phyloP scores from a whole-genome alignment of 2,113 vertebrate genomes.

The Onychorhynchus coronatus region DNA sequence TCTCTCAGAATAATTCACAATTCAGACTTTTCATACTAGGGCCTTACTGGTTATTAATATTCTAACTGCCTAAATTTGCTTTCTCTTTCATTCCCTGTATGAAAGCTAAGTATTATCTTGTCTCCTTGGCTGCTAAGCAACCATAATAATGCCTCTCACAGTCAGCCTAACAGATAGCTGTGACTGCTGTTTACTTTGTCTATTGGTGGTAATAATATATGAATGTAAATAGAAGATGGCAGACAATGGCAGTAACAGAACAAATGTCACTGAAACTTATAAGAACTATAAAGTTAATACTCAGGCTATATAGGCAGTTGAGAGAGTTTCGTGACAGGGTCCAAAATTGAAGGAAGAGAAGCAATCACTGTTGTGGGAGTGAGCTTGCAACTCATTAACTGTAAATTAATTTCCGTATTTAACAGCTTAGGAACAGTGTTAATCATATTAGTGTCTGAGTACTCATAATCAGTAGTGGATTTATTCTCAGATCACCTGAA shows the following conservation, averaged over 20 bases:
- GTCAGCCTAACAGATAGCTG: background rate
- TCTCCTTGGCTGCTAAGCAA: slow-evolving; percentile 7
- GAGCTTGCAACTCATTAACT: background rate
- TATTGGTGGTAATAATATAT: background rate
- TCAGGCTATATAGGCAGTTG: background rate
- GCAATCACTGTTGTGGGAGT: background rate
- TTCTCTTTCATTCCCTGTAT: background rate
- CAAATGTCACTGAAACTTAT: background rate
- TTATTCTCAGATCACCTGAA: background rate
- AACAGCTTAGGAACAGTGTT: background rate
- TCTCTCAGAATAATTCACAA: background rate
- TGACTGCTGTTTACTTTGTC: background rate
- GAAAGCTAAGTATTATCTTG: background rate
- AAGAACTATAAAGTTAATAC: background rate
- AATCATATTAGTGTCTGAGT: background rate
- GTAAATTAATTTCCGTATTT: slow-evolving; percentile 9
- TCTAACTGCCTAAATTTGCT: background rate
- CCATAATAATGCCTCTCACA: background rate
- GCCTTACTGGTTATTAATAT: background rate
- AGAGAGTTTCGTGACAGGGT: background rate
- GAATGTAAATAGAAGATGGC: background rate
- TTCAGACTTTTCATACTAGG: background rate
- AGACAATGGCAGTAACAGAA: background rate
- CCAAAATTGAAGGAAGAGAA: background rate
- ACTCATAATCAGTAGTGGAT: background rate